phyloP scores from a whole-genome alignment of 1,140 invertebrate species.

The Drosophila navojoa region DNA sequence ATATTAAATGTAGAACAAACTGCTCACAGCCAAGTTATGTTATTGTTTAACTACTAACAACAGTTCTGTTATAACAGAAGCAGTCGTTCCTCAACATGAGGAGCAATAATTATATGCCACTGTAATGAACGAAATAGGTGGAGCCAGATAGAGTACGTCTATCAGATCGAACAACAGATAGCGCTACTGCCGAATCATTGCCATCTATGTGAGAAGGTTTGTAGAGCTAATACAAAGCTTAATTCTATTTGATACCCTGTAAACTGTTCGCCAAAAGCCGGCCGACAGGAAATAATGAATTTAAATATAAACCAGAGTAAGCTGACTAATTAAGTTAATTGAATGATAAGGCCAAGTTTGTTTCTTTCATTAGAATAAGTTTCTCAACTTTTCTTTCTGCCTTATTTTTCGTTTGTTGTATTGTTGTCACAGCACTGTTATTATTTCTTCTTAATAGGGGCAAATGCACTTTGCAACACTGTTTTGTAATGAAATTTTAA shows the following conservation, averaged over 20 bases:
- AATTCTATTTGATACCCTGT: too few relatives aligned
- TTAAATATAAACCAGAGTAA: too few relatives aligned
- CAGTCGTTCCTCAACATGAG: not conserved
- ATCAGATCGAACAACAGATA: too few relatives aligned
- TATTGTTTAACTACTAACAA: not conserved
- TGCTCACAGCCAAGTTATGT: too few relatives aligned
- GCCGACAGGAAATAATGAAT: not conserved
- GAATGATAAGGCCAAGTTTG: slow-evolving; percentile 1
- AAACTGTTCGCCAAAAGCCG: not conserved
- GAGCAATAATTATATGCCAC: not conserved
- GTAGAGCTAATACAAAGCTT: too few relatives aligned
- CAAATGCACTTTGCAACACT: slow-evolving; percentile 34
- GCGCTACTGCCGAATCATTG: too few relatives aligned
- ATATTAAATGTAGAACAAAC: too few relatives aligned
- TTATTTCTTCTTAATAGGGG: slow-evolving; percentile 13
- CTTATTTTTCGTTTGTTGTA: slow-evolving; percentile 17
- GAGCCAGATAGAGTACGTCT: too few relatives aligned
- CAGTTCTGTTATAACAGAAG: not conserved
- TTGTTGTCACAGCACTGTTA: not conserved
- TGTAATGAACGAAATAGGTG: too few relatives aligned
- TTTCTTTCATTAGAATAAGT: not conserved
- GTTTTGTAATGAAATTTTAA: slow-evolving; percentile 49
- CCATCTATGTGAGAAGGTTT: too few relatives aligned
- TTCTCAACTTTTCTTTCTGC: slow-evolving; percentile 8
- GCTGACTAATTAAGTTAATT: not conserved